Conservation (phyloP, 1,140 invertebrate genomes). For the Drosophila elegans region DNA sequence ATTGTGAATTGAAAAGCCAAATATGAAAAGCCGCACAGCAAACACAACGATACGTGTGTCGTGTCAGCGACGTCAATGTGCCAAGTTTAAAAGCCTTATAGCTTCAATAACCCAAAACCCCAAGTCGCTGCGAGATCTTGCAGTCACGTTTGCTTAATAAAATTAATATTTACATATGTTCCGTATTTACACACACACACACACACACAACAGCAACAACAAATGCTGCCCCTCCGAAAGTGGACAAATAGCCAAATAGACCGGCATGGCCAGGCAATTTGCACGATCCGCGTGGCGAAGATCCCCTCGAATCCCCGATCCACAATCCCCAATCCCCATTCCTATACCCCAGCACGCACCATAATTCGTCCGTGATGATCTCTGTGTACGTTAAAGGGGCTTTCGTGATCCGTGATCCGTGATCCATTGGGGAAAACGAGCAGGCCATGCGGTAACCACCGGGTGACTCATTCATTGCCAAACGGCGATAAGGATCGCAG, state of each 20-base stretch:
- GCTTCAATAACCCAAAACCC: slow-evolving; percentile 6
- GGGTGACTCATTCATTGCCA: slow-evolving; percentile 21
- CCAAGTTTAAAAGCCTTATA: slow-evolving; percentile 17
- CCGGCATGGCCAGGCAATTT: slow-evolving; percentile 73
- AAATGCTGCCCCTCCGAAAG: slow-evolving; percentile 48
- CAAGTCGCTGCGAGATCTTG: slow-evolving; percentile 52
- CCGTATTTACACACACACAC: slow-evolving; percentile 68
- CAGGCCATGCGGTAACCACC: slow-evolving; percentile 5
- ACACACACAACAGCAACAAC: slow-evolving; percentile 26
- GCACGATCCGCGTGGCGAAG: slow-evolving; percentile 58
- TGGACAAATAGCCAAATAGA: slow-evolving; percentile 72
- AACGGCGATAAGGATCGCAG: slow-evolving; percentile 31
- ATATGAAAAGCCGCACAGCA: slow-evolving; percentile 24
- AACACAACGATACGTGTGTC: slow-evolving; percentile 38
- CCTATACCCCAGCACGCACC: slow-evolving; percentile 23
- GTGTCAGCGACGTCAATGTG: slow-evolving; percentile 60
- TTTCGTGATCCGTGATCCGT: slow-evolving; percentile 39
- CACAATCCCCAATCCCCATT: slow-evolving; percentile 1
- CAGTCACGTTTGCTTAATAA: slow-evolving; percentile 81
- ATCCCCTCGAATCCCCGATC: not conserved
- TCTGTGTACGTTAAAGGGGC: slow-evolving; percentile 6
- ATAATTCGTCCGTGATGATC: slow-evolving; percentile 47
- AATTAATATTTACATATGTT: slow-evolving; percentile 83
- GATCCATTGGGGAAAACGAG: slow-evolving; percentile 21
- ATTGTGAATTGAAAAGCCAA: slow-evolving; percentile 67